A percentile compares a stretch with the other conserved stretches of the same genome.
Conservation (phyloP, 2,113 vertebrate species). For the Diadophis punctatus region DNA sequence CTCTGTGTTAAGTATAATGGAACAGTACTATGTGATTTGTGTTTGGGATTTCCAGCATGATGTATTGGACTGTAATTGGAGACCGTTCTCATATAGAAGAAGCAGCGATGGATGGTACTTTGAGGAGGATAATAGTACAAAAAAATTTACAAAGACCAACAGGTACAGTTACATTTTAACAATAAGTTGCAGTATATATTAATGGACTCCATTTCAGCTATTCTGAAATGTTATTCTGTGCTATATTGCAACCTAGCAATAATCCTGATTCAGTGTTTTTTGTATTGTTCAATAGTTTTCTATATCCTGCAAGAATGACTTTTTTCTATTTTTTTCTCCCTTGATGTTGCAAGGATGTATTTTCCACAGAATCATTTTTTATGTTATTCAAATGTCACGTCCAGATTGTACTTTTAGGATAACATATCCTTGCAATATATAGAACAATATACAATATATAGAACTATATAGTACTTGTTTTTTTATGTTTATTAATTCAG, state of each 20-base stretch:
- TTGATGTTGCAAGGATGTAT: slow-evolving; percentile 2
- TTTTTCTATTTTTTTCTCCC: not conserved
- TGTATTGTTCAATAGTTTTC: not conserved
- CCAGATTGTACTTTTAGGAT: slow-evolving; percentile 45
- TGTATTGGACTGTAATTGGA: slow-evolving; percentile 97
- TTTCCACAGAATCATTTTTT: slow-evolving; percentile 12
- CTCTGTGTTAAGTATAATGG: not conserved
- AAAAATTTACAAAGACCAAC: slow-evolving; percentile 94
- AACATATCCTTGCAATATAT: slow-evolving; percentile 27
- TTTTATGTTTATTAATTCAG: slow-evolving; percentile 30
- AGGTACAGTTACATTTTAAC: slow-evolving; percentile 66
- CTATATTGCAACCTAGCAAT: not conserved
- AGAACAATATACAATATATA: not conserved
- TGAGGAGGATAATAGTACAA: slow-evolving; percentile 88
- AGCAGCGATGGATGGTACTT: slow-evolving; percentile 92
- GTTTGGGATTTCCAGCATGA: slow-evolving; percentile 78
- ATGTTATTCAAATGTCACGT: slow-evolving; percentile 24
- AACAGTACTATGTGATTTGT: not conserved
- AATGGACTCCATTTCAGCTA: slow-evolving; percentile 36
- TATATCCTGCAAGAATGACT: not conserved
- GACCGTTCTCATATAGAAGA: slow-evolving; percentile 96
- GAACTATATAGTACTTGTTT: not conserved
- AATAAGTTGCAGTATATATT: not conserved
- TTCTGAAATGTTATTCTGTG: not conserved
- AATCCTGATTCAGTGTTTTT: not conserved